Base-by-base conservation (phyloP, 2,113 vertebrate species). In the Diphyllodes magnificus region DNA sequence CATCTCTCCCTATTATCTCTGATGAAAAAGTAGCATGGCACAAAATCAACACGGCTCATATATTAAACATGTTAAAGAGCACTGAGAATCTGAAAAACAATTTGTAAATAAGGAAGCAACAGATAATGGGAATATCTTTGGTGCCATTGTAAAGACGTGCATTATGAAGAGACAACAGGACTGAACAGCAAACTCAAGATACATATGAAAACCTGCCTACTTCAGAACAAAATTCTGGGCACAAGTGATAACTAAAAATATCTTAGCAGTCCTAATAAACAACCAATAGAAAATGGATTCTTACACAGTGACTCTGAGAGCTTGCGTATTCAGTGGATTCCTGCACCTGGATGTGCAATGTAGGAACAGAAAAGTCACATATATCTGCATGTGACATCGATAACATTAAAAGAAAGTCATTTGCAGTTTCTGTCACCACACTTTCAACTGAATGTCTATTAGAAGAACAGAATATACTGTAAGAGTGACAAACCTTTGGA, bases 371-470 rank as follows among this genome's bases (percentile, higher is more conserved):
- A 64, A 50, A 86, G 39, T 61, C 71, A 80, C 25, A 42, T 42
- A 17, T 33, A 80, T 42, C 66, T 90, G 66, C 37, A 80, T 1
- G 3, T 78, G 78, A 91, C 71, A 69, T 4, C 47, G 50, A 40
- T 49, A 88, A 59, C 18, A 28, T 80, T 90, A 77, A 76, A 92
- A 86, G 24, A 86, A 86, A 80, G 33, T 51, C 4, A 80, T 75
- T 47, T 88, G 50, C 51, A 64, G 53, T 66, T 96, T 63, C 83
- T 82, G 47, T 92, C 50, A 83, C 56, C 39, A 66, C 68, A 95
- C 27, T 73, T 94, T 70, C 56, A 90, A 90, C 78, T 2, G 24
- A 27, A 35, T 80, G 39, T 63, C 63, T 93, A 73, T 35, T 80
- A 73, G 81, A 96, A 90, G 56, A 88, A 78, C 28, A 59, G 72